Conservation (phyloP, 2,888 invertebrate genomes). For the Ichneumoninae sp. region DNA sequence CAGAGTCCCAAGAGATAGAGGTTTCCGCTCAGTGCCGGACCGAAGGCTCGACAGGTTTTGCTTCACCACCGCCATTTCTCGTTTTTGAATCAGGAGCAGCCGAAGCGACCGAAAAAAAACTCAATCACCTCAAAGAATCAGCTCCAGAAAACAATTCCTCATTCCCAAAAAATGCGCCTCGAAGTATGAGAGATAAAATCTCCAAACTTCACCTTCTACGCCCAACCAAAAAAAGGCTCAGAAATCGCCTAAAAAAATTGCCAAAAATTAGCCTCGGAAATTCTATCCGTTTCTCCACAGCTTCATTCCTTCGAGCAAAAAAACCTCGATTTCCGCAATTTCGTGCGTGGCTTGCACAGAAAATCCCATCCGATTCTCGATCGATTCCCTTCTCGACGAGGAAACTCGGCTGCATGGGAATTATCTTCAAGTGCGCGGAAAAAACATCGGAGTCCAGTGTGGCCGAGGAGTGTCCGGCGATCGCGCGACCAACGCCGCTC, state of each 20-base stretch:
- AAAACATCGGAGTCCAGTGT: slow-evolving; percentile 31
- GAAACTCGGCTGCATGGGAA: slow-evolving; percentile 16
- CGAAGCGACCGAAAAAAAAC: not conserved
- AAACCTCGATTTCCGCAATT: slow-evolving; percentile 31
- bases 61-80: not conserved
- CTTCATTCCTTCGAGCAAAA: not conserved
- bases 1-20: not conserved
- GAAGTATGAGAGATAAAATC: not conserved
- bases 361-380: slow-evolving; percentile 14
- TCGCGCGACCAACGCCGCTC: not conserved
- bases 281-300: not conserved
- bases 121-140: not conserved
- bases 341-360: slow-evolving; percentile 17
- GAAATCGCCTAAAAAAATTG: not conserved
- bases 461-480: not conserved
- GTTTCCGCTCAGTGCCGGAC: not conserved
- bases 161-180: not conserved
- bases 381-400: not conserved
- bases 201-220: not conserved
- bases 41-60: not conserved
- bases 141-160: not conserved
- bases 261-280: slow-evolving; percentile 20
- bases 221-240: not conserved
- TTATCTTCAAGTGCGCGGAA: slow-evolving; percentile 35
- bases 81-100: not conserved